These are phyloP conservation scores for Raphicerus campestris DNA, from an alignment of 2,113 vertebrate species.

Conservation along the genomic window DNA sequence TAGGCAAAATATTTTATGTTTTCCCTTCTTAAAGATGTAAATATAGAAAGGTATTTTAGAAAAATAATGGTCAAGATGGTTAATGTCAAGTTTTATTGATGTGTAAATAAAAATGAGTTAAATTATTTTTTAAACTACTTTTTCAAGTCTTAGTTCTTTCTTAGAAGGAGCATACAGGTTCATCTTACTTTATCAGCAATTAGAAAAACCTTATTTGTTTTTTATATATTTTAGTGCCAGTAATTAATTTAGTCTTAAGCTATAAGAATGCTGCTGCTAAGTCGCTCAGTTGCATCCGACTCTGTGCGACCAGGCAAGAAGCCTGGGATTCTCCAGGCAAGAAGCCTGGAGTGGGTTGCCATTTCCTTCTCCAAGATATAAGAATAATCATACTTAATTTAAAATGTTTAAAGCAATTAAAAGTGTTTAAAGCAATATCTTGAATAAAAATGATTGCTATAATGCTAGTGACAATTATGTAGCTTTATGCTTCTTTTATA, in stretches of 20 bases:
- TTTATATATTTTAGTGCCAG: background rate
- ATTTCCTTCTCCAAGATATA: background rate
- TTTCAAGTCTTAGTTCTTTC: background rate
- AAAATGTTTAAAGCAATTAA: background rate
- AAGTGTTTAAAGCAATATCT: background rate
- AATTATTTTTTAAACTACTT: background rate
- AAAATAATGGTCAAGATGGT: background rate
- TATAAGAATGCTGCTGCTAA: background rate
- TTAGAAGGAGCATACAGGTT: background rate
- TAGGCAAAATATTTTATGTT: background rate
- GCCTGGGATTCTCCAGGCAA: too few relatives aligned
- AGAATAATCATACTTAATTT: background rate
- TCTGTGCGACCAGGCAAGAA: fast-evolving
- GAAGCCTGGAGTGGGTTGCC: too few relatives aligned
- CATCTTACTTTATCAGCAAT: background rate
- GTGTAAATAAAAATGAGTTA: background rate
- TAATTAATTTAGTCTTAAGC: background rate
- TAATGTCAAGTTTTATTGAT: background rate
- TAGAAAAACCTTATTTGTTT: background rate
- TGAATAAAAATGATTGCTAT: background rate
- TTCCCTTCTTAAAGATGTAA: background rate
- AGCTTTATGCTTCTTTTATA: background rate
- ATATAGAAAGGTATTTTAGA: background rate
- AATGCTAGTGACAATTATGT: background rate
- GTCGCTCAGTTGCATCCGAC: fast-evolving